Conservation (phyloP, 2,113 vertebrate genomes). For the Papio anubis region DNA sequence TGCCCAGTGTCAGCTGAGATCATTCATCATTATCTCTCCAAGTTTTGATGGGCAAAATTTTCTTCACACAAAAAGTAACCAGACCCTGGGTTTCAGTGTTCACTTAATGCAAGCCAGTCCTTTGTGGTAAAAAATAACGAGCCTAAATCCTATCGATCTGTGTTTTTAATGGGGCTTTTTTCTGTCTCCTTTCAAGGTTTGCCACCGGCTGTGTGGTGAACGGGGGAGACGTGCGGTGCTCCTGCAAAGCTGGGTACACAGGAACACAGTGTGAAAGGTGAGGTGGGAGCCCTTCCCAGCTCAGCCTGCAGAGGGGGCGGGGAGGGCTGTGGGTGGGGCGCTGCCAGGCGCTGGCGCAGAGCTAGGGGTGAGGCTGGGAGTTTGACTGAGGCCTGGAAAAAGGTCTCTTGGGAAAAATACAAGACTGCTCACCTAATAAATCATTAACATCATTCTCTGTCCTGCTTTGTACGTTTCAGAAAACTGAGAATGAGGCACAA, state of each 20-base stretch:
- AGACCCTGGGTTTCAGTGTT: background rate
- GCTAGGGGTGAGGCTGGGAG: background rate
- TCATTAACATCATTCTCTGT: background rate
- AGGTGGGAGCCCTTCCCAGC: constrained; percentile 82
- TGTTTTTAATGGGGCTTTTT: constrained; percentile 1
- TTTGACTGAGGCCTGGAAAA: background rate
- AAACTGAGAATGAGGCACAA: background rate
- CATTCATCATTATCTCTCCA: background rate
- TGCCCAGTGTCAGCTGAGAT: constrained; percentile 48
- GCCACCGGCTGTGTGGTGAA: constrained; percentile 89
- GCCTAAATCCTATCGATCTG: background rate
- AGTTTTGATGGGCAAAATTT: background rate
- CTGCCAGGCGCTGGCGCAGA: background rate
- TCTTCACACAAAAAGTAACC: background rate
- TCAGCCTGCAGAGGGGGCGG: background rate
- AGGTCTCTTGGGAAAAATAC: background rate
- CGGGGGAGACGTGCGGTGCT: constrained; percentile 86
- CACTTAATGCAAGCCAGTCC: background rate
- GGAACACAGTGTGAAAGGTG: constrained; percentile 92
- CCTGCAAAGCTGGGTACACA: constrained; percentile 91
- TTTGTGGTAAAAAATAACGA: background rate
- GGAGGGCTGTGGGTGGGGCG: background rate
- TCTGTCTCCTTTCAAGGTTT: constrained; percentile 86
- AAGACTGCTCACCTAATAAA: background rate
- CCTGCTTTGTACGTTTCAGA: background rate